phyloP scores from a whole-genome alignment of 2,113 vertebrate species.

The Callionymus lyra region DNA sequence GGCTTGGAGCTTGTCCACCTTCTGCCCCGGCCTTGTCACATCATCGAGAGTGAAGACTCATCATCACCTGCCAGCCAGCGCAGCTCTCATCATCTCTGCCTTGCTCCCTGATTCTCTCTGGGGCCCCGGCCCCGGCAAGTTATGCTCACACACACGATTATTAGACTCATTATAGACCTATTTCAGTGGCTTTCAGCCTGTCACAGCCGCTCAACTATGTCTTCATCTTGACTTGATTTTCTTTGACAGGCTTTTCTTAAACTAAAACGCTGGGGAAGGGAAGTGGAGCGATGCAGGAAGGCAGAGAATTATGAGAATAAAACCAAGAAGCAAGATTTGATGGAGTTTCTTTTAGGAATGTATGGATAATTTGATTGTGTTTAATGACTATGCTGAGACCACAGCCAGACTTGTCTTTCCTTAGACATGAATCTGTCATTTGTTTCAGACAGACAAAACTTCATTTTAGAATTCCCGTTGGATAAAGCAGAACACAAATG shows the following conservation, averaged over 20 bases:
- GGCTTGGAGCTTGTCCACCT: slow-evolving; percentile 56
- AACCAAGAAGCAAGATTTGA: slow-evolving; percentile 32
- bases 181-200: slow-evolving; percentile 65
- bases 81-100: slow-evolving; percentile 42
- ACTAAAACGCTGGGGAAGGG: slow-evolving; percentile 49
- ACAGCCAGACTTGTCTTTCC: slow-evolving; percentile 8
- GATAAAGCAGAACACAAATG: slow-evolving; percentile 21
- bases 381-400: slow-evolving; percentile 30
- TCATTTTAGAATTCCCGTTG: slow-evolving; percentile 28
- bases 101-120: slow-evolving; percentile 22
- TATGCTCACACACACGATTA: slow-evolving; percentile 64
- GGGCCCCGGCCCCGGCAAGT: slow-evolving; percentile 49
- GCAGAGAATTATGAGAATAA: slow-evolving; percentile 37
- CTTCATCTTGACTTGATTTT: slow-evolving; percentile 61
- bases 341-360: slow-evolving; percentile 41
- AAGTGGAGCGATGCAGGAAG: slow-evolving; percentile 18
- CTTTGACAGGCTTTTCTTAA: slow-evolving; percentile 63
- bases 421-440: neutral
- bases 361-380: slow-evolving; percentile 43
- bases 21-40: slow-evolving; percentile 48
- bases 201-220: slow-evolving; percentile 60
- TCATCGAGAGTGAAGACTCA: slow-evolving; percentile 50
- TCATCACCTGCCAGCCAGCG: slow-evolving; percentile 41
- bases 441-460: slow-evolving; percentile 12
- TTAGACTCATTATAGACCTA: slow-evolving; percentile 64